phyloP scores from a whole-genome alignment of 2,888 invertebrate genomes.

The Callyntrura guangdongensis region DNA sequence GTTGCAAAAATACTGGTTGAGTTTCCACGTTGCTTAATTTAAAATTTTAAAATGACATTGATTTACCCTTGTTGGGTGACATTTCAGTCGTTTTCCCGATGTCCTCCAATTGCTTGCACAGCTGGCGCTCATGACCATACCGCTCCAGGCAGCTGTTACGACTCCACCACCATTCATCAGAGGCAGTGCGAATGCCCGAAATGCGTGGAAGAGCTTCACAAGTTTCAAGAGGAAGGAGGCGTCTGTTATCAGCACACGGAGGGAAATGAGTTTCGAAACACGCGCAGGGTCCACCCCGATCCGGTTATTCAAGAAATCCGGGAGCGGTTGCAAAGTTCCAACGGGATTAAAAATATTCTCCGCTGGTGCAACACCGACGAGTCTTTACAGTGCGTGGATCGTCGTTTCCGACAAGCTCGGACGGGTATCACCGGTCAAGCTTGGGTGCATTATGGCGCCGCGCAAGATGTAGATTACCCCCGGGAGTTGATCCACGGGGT shows the following conservation, averaged over 20 bases:
- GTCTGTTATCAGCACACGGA: constrained; percentile 81
- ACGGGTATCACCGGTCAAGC: constrained; percentile 80
- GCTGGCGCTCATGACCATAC: constrained; percentile 64
- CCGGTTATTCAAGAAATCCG: constrained; percentile 79
- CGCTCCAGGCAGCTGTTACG: constrained; percentile 79
- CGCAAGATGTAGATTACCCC: constrained; percentile 83
- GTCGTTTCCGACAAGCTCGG: constrained; percentile 81
- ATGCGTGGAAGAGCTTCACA: constrained; percentile 69
- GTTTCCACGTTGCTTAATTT: no score
- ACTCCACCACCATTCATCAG: constrained; percentile 82
- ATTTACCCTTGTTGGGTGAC: neutral
- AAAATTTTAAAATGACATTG: neutral
- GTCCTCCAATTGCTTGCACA: constrained; percentile 67
- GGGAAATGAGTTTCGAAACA: constrained; percentile 80
- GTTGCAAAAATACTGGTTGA: no score
- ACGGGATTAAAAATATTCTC: constrained; percentile 72
- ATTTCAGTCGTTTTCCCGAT: constrained; percentile 64
- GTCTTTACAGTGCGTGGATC: constrained; percentile 78
- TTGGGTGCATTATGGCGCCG: constrained; percentile 83
- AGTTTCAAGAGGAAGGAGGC: constrained; percentile 70
- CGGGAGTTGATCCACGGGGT: constrained; percentile 81
- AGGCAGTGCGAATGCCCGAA: constrained; percentile 82
- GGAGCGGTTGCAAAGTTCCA: constrained; percentile 79
- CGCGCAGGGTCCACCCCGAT: constrained; percentile 71
- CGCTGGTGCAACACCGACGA: constrained; percentile 83